Evolutionary conservation across 2,797 vertebrate species (phyloP), one percentile per base, ranked within the genome.

Genomic region (Graptemys geographica): DNA sequence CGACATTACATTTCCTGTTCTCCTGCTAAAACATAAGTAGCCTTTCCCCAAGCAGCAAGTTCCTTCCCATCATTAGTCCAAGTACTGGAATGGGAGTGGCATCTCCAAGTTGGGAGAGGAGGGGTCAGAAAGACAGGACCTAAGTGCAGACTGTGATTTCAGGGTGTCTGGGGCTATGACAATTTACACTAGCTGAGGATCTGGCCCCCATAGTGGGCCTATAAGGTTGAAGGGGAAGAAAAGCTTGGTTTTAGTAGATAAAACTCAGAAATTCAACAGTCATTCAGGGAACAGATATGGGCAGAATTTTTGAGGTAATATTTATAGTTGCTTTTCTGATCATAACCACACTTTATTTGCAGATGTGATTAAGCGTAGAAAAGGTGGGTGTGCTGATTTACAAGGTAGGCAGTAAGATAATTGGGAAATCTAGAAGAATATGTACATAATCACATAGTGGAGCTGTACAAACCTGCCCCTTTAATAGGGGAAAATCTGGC

Each of bases 181-280:
- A 69, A 2, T 16, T 86, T n/a, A 1, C 53, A 0, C 49, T 65
- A 25, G 52, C 49, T 90, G 18, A 2, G 74, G 55, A 28, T 31
- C 52, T 0, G 1, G 57, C 18, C 0, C 0, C 51, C 90, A 37
- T 25, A 81, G 53, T 47, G 84, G 69, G 62, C 49, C 2, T 52
- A n/a, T 15, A 55, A 78, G 41, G 27, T 23, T 31, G 16, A 86
- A 57, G 81, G 10, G 25, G n/a, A 76, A 18, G 25, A 89, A 83
- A n/a, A 87, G 37, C 31, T 80, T 13, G 44, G 7, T 81, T 59
- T 37, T 65, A 57, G 74, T 52, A 78, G 72, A 81, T 0, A 0
- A 79, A 87, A 81, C 90, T 3, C 0, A 0, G 69, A 27, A 33
- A 62, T 11, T 0, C 37, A 0, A 9, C 83, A 41, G 0, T 2